Percentiles rank a stretch among this genome's conserved stretches.
Evolutionary conservation across 2,888 invertebrate genomes (phyloP).

Genomic region (Disparrhopalites patrizii): DNA sequence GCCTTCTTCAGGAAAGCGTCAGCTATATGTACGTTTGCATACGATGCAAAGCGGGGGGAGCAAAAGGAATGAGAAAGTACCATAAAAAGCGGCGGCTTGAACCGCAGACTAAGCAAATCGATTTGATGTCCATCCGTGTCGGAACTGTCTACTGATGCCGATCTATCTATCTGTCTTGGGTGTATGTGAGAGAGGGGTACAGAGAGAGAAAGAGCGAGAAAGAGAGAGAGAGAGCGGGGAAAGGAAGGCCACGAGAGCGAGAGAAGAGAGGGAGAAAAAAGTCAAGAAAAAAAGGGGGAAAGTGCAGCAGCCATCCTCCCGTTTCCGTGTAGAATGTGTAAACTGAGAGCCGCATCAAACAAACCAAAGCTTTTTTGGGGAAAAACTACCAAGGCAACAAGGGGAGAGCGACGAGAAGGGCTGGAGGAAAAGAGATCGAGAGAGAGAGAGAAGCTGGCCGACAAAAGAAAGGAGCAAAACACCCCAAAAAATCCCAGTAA

Average conservation of each 20-base stretch:
- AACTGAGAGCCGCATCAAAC: conserved; percentile 29
- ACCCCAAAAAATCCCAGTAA: conserved; percentile 11
- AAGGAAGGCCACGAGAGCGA: too few relatives aligned
- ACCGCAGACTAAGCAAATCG: conserved; percentile 28
- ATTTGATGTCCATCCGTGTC: conserved; percentile 19
- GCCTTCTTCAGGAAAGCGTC: not conserved
- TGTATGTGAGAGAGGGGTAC: not conserved
- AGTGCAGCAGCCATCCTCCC: conserved; percentile 7
- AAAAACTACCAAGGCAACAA: not conserved
- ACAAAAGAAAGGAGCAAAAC: conserved; percentile 8
- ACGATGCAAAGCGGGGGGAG: not conserved
- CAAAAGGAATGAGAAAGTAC: conserved; percentile 5
- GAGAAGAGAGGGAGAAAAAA: not conserved
- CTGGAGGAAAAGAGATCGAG: too few relatives aligned
- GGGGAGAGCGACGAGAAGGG: not conserved
- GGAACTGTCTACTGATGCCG: not conserved
- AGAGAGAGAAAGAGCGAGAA: not conserved
- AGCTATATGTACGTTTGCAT: not conserved
- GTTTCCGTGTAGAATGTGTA: conserved; percentile 1
- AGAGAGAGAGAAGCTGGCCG: not conserved
- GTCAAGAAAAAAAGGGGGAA: not conserved
- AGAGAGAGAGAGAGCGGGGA: conserved; percentile 12
- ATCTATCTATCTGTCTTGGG: conserved; percentile 1
- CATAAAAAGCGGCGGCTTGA: conserved; percentile 11
- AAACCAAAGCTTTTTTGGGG: conserved; percentile 19